Evolutionary conservation across 1,140 invertebrate species (phyloP), one percentile per base, ranked within the genome.

Genomic region (Zaprionus gabonicus): DNA sequence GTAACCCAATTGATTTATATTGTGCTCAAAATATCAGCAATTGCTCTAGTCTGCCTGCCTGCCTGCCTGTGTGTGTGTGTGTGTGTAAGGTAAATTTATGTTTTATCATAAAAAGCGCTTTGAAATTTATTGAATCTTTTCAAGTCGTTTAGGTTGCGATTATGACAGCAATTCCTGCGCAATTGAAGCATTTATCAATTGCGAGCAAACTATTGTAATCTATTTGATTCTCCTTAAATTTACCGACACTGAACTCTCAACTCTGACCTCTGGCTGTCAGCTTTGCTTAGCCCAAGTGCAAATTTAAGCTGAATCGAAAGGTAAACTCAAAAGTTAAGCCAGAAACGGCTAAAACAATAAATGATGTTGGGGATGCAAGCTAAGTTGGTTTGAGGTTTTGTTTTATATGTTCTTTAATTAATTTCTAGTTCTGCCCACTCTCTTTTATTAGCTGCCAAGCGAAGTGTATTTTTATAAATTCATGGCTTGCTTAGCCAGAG

Each of bases 361-460:
- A 4, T 3, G 15, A 2, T 6, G 6, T 6, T 1, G 41, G 2
- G 5, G 41, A 5, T 2, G 41, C 15, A 9, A 7, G 13, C 38
- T 15, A 12, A 7, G 41, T n/a, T 15, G 41, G 15, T 17, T 25
- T 25, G 46, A 5, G 17, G 46, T 51, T 51, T 51, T 51, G 20
- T 51, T 51, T 51, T 51, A 23, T 51, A 51, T 51, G 25, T 51
- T 23, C 20, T 51, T 51, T 25, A 51, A 51, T 56, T 31, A 56
- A 28, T 56, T 28, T 56, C 13, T 28, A 56, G 25, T 56, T 56
- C 2, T 31, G 53, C 20, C 20, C 20, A 20, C 20, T 20, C 46
- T 1, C 20, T 51, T 51, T 51, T 12, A 51, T 51, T 51, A 51
- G 53, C 27, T n/a, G 4, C 6, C 15, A 27, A 9, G 27, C 53